Evolutionary conservation across 1,140 invertebrate species (phyloP).

Genomic region (Hyposmocoma kahamanoa): DNA sequence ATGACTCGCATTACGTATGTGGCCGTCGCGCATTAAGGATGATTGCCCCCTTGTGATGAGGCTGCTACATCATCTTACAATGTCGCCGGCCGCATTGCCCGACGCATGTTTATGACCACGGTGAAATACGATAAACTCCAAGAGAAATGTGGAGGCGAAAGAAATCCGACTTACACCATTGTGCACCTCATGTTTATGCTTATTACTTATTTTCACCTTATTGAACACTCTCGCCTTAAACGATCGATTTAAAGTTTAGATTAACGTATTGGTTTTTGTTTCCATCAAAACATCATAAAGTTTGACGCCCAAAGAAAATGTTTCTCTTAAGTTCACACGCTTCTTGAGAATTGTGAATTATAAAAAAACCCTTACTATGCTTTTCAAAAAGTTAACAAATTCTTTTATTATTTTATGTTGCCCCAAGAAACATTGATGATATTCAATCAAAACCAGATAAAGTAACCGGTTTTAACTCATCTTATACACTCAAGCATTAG

Average conservation of each 20-base stretch:
- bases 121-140: slow-evolving; percentile 62
- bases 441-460: slow-evolving; percentile 30
- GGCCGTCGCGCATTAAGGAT: slow-evolving; percentile 67
- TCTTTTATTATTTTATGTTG: too few relatives aligned
- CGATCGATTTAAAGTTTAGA: slow-evolving; percentile 38
- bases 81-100: slow-evolving; percentile 54
- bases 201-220: slow-evolving; percentile 68
- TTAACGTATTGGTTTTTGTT: slow-evolving; percentile 22
- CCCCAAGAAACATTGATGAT: too few relatives aligned
- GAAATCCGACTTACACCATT: slow-evolving; percentile 58
- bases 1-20: slow-evolving; percentile 72
- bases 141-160: slow-evolving; percentile 62
- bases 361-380: too few relatives aligned
- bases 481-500: slow-evolving; percentile 14
- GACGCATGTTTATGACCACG: slow-evolving; percentile 47
- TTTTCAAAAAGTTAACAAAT: too few relatives aligned
- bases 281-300: neutral
- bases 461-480: slow-evolving; percentile 27
- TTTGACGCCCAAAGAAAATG: too few relatives aligned
- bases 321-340: slow-evolving; percentile 13
- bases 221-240: slow-evolving; percentile 40
- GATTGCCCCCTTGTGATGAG: slow-evolving; percentile 71
- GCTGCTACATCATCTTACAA: slow-evolving; percentile 65
- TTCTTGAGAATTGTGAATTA: slow-evolving; percentile 5
- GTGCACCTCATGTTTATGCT: slow-evolving; percentile 62